A percentile compares a stretch with the other conserved stretches of the same genome.
Conservation (phyloP, 2,797 vertebrate genomes). For the Lemur catta region DNA sequence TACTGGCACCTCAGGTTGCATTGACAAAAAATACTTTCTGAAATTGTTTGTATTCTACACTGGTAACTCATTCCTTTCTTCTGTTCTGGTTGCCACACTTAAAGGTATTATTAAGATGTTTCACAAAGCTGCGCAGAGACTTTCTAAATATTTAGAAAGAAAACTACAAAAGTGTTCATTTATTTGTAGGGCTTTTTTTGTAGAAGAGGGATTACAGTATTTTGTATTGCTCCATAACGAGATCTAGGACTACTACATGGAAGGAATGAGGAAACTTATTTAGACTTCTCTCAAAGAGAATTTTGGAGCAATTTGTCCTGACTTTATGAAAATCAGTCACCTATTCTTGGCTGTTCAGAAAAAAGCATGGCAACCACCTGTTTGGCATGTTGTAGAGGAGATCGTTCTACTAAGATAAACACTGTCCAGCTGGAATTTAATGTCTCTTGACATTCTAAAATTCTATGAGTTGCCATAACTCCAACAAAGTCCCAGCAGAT, state of each 20-base stretch:
- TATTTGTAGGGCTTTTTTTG: not conserved
- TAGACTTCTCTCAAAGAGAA: not conserved
- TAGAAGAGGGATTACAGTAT: not conserved
- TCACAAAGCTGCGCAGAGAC: not conserved
- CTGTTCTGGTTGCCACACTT: not conserved
- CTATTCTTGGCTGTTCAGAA: not conserved
- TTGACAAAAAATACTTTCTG: not conserved
- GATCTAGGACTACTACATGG: not conserved
- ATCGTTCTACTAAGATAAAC: not conserved
- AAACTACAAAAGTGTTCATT: not conserved
- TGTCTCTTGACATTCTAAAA: not conserved
- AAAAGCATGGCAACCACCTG: not conserved
- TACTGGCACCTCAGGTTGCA: not conserved
- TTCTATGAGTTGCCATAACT: not conserved
- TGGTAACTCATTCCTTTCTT: not conserved
- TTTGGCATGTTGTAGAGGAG: not conserved
- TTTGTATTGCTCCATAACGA: not conserved
- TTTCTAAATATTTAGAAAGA: not conserved
- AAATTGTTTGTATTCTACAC: not conserved
- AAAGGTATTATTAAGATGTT: not conserved
- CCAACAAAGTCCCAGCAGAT: not conserved
- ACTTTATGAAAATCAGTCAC: not conserved
- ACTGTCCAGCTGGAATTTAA: not conserved
- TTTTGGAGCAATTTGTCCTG: not conserved
- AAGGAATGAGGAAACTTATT: not conserved